Conservation (phyloP, 92 coral and sea anemone genomes). For the Epizoanthus rinbou region DNA sequence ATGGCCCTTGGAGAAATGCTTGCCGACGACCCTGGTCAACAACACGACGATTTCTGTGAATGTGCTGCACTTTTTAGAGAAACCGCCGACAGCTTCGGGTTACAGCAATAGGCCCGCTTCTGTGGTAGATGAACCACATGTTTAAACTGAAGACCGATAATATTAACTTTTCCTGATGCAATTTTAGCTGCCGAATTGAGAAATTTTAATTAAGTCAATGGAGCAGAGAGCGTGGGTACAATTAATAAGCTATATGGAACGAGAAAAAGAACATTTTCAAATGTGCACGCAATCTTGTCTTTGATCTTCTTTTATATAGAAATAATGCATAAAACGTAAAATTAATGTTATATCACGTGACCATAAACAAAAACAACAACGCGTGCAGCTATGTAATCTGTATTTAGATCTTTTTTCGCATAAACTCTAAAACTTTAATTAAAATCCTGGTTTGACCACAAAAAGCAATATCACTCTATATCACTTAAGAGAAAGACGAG, state of each 20-base stretch:
- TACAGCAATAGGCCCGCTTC: not conserved
- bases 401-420: not conserved
- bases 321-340: conserved; percentile 27
- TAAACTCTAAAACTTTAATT: conserved; percentile 16
- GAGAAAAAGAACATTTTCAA: conserved; percentile 11
- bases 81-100: conserved; percentile 22
- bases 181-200: not conserved
- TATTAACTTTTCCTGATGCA: not conserved
- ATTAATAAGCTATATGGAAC: conserved; percentile 1
- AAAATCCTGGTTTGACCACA: conserved; percentile 20
- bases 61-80: conserved; percentile 61
- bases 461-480: conserved; percentile 10
- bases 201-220: not conserved
- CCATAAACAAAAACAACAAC: conserved; percentile 4
- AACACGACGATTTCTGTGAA: conserved; percentile 71
- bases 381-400: not conserved
- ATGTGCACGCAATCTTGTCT: conserved; percentile 20
- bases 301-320: conserved; percentile 2
- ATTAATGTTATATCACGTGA: conserved; percentile 8
- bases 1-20: conserved; percentile 94
- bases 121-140: not conserved
- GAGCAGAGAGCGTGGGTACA: not conserved
- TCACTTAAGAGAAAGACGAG: conserved; percentile 5
- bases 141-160: not conserved
- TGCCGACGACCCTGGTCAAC: conserved; percentile 68